Evolutionary conservation across 2,113 vertebrate genomes (phyloP).

Genomic region (Saguinus midas): DNA sequence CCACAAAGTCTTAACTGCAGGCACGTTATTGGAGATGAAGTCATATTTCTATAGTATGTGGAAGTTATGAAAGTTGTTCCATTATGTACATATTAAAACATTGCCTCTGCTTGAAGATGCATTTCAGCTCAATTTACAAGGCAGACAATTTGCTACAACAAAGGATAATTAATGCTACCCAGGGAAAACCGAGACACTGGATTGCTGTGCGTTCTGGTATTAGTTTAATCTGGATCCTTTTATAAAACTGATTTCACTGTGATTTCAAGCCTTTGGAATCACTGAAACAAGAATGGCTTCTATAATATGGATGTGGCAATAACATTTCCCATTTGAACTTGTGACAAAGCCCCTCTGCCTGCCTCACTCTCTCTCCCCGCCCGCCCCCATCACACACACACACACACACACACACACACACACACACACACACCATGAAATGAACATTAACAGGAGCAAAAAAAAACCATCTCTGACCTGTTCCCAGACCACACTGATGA

Average conservation of each 20-base stretch:
- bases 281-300: constrained; percentile 72
- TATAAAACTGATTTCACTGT: constrained; percentile 73
- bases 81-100: background rate
- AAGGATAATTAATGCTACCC: constrained; percentile 60
- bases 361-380: background rate
- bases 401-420: too few relatives aligned
- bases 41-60: background rate
- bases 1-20: background rate
- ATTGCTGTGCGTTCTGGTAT: constrained; percentile 52
- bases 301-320: constrained; percentile 64
- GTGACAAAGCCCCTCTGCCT: constrained; percentile 59
- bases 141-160: constrained; percentile 62
- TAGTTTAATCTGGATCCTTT: constrained; percentile 70
- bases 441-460: constrained; percentile 1
- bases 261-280: constrained; percentile 73
- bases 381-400: background rate
- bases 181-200: background rate
- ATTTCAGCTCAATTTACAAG: constrained; percentile 39
- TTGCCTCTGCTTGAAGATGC: constrained; percentile 30
- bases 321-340: constrained; percentile 74
- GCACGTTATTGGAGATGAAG: background rate
- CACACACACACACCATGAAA: background rate
- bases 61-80: constrained; percentile 53
- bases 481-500: background rate
- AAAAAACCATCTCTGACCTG: background rate